Percentiles rank a stretch among this genome's conserved stretches.
Conservation (phyloP, 2,113 vertebrate genomes). For the Tursiops truncatus region DNA sequence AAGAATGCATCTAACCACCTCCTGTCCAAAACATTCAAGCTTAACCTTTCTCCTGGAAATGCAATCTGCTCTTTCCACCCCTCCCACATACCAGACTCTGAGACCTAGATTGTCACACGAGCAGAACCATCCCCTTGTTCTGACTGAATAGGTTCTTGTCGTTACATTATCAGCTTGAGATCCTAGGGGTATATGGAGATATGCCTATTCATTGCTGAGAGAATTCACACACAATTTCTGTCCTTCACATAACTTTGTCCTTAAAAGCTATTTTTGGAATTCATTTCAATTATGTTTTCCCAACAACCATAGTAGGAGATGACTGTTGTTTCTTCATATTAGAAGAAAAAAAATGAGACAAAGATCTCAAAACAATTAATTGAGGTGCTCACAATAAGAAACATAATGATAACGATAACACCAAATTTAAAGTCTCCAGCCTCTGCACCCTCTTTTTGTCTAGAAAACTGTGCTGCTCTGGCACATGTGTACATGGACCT, state of each 20-base stretch:
- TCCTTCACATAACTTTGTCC: conserved; percentile 67
- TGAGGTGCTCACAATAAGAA: not conserved
- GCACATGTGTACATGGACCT: not conserved
- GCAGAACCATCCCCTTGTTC: conserved; percentile 74
- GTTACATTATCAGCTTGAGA: conserved; percentile 66
- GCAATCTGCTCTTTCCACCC: conserved; percentile 74
- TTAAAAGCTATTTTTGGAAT: conserved; percentile 46
- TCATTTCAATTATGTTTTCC: conserved; percentile 28
- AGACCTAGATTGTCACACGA: conserved; percentile 76
- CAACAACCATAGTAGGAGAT: not conserved
- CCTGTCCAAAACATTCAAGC: conserved; percentile 71
- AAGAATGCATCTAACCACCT: conserved; percentile 69
- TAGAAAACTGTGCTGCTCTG: not conserved
- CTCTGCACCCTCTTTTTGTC: not conserved
- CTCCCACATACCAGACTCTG: conserved; percentile 59
- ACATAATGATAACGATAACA: not conserved
- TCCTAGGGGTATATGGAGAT: conserved; percentile 70
- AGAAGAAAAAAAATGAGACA: conserved; percentile 15
- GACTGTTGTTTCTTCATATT: conserved; percentile 1
- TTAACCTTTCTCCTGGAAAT: conserved; percentile 72
- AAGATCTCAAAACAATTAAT: conserved; percentile 19
- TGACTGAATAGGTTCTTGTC: conserved; percentile 55
- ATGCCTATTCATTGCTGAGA: conserved; percentile 54
- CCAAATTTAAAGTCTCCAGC: not conserved
- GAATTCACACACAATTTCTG: conserved; percentile 3